Evolutionary conservation across 2,888 invertebrate species (phyloP), one percentile per base, ranked within the genome.

Genomic region (Ctena decussata): DNA sequence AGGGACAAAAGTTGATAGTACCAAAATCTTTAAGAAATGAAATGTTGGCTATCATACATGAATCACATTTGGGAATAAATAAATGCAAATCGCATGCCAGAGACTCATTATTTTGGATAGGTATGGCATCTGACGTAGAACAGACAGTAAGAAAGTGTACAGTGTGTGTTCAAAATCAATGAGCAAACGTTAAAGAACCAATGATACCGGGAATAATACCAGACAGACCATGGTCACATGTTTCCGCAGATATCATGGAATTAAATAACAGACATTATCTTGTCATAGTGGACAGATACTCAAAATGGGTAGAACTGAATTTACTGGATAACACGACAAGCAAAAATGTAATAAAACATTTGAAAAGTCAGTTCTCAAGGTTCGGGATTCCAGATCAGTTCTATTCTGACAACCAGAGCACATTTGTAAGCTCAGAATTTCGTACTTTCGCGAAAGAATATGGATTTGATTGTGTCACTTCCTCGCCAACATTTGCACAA

Each of bases 381-480:
- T 84, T 85, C 76, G 90, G 90, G 27, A 86, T 90, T 24, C 84
- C 85, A 65, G 84, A 84, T 70, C 75, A 27, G 15, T 57, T 89
- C 1, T 49, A 82, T 0, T 83, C 77, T 53, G 91, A 91, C 49
- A 88, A 86, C 60, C 90, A 87, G n/a, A 82, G 87, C 11, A 85
- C 87, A 21, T 91, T 77, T 53, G 37, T 76, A 0, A 82, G 86
- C 60, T 0, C 27, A 6, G 84, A 89, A 44, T 91, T 89, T 57
- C 77, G 76, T 46, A 39, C 73, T 1, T 76, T 80, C 53, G 24
- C 37, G 5, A 57, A 15, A 21, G 49, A 71, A 30, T 84, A 80
- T 72, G 71, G 79, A 24, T 60, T 84, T 65, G 32, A 44, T 18
- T 77, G 77, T 39, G 39, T 74, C 12, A 89, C 84, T 5, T 89